Percentiles rank a stretch among this genome's conserved stretches.
Conservation (phyloP, 1,140 invertebrate genomes). For the Pogonognathellus flavescens region DNA sequence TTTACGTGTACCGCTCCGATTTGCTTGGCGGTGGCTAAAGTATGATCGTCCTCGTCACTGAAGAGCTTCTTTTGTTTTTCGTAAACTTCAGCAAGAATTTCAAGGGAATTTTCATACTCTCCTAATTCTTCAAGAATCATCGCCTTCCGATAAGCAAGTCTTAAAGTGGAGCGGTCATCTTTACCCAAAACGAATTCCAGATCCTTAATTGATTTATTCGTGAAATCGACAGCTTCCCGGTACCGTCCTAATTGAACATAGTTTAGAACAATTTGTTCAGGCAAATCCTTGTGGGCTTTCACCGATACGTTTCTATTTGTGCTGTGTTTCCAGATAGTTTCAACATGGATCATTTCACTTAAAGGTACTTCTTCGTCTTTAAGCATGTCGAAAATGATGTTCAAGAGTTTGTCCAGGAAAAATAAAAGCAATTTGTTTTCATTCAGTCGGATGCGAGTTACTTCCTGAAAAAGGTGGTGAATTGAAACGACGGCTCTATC, state of each 20-base stretch:
- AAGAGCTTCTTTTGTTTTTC: not conserved
- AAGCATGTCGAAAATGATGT: not conserved
- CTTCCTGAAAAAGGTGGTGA: not conserved
- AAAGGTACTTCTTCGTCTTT: not conserved
- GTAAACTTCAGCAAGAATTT: constrained; percentile 33
- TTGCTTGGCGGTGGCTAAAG: not conserved
- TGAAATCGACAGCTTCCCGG: not conserved
- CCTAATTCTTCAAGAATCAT: constrained; percentile 28
- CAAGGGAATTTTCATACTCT: constrained; percentile 55
- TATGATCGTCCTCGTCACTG: not conserved
- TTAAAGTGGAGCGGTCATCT: not conserved
- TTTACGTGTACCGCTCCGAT: not conserved
- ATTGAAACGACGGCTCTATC: not conserved
- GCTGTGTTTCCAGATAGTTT: not conserved
- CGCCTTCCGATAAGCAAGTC: not conserved
- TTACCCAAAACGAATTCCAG: not conserved
- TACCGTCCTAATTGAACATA: not conserved
- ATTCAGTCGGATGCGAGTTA: not conserved
- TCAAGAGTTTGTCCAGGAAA: not conserved
- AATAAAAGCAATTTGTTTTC: not conserved
- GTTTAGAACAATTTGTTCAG: not conserved
- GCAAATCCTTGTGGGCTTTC: not conserved
- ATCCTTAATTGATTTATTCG: not conserved
- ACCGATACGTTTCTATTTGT: not conserved
- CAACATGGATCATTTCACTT: not conserved